These are phyloP conservation scores for Oriolus oriolus DNA, from an alignment of 2,113 vertebrate genomes.

Conservation along the genomic window DNA sequence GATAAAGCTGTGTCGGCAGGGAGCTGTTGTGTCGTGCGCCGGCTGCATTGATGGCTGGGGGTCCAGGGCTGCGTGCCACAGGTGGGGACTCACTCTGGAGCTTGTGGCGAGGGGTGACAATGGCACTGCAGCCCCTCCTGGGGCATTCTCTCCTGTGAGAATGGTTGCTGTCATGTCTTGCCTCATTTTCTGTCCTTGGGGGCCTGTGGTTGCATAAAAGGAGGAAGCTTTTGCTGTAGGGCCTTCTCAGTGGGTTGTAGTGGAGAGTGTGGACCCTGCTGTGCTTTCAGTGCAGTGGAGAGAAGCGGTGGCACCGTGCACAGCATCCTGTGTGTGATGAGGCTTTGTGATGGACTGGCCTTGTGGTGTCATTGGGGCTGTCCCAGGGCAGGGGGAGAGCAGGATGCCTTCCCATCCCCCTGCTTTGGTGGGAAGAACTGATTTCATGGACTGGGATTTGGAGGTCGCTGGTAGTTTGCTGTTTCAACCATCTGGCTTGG, in stretches of 20 bases:
- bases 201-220: background rate
- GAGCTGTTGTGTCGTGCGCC: background rate
- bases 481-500: background rate
- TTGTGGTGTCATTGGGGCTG: background rate
- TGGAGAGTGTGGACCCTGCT: background rate
- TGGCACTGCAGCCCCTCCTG: background rate
- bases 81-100: background rate
- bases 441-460: fast-evolving
- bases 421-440: background rate
- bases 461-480: background rate
- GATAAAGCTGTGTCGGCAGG: background rate
- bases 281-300: background rate
- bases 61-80: background rate
- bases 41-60: background rate
- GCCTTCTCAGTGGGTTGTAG: background rate
- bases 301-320: fast-evolving
- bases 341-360: background rate
- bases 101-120: background rate
- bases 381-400: background rate
- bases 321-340: fast-evolving
- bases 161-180: background rate
- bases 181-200: background rate
- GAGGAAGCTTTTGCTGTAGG: background rate
- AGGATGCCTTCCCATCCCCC: background rate
- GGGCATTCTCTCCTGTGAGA: background rate